A percentile compares a stretch with the other conserved stretches of the same genome.
Evolutionary conservation across 2,888 invertebrate genomes (phyloP).

Genomic region (Noctua fimbriata): DNA sequence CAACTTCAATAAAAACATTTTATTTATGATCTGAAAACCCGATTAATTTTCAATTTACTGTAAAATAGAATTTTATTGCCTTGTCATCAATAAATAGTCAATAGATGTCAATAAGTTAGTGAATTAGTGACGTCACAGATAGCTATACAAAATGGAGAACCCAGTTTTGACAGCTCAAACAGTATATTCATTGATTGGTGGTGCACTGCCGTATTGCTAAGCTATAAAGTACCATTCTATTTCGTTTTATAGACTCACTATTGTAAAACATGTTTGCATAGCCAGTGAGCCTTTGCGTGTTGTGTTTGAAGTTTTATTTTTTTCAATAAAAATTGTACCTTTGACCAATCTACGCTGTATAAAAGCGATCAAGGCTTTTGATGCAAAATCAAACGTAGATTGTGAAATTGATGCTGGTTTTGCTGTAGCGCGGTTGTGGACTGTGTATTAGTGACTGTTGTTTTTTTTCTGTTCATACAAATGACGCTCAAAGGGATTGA

Average conservation of each 20-base stretch:
- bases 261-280: constrained; percentile 53
- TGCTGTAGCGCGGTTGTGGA: constrained; percentile 17
- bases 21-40: no score
- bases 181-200: neutral
- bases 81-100: neutral
- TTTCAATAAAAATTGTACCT: constrained; percentile 52
- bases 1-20: neutral
- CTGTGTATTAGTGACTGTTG: constrained; percentile 9
- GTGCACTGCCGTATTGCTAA: neutral
- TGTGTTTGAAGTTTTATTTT: constrained; percentile 28
- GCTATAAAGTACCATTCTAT: neutral
- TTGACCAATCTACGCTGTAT: constrained; percentile 60
- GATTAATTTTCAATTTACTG: neutral
- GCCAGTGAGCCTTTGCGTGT: constrained; percentile 28
- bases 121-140: neutral
- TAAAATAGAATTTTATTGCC: neutral
- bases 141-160: neutral
- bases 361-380: constrained; percentile 58
- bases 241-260: constrained; percentile 24
- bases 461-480: constrained; percentile 19
- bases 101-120: neutral
- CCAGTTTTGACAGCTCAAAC: neutral
- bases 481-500: neutral
- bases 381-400: constrained; percentile 61
- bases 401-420: constrained; percentile 41